Base-by-base conservation (phyloP, 2,113 vertebrate genomes). In the Dryoscopus gambensis region DNA sequence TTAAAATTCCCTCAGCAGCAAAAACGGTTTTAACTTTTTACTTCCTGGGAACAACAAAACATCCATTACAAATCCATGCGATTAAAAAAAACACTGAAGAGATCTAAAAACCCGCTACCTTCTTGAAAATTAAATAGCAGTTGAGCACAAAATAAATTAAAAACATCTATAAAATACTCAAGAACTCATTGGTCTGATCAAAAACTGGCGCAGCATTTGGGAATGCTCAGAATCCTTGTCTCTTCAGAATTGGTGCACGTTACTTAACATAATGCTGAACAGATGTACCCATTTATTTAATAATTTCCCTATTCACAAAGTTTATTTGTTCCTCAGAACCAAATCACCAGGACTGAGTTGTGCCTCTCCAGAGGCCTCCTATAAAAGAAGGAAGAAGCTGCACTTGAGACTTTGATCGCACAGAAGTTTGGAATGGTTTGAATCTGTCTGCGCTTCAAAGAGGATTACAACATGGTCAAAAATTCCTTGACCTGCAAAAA, bases 401-500 rank as follows among this genome's bases (percentile, higher is more conserved):
- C 37, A 65, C 73, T 84, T 75, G 65, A 91, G 78, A 40, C 65
- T 70, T 80, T 46, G 93, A 80, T 47, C 2, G 1, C 79, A 49
- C 74, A 94, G 87, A 92, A 52, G 87, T 87, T 83, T 77, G 93
- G 80, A 96, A 95, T 30, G 75, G 84, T 78, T 35, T 68, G 77
- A 55, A 46, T 86, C 46, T 71, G 60, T 31, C 64, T 64, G 70
- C 7, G 21, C 95, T 97, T 97, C 95, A 84, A 74, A 79, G 91
- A 63, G 56, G 83, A 88, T 97, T 97, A 98, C 42, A 98, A 95
- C 5, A 84, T 98, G 90, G 97, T 98, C 97, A 98, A 88, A 97
- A 98, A 98, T 78, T 98, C 98, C 96, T 98, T 98, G 73, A 98
- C 98, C 98, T 98, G 93, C 71, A 83, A 94, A 69, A 85, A 91